These are phyloP conservation scores for Campylorhamphus procurvoides DNA, from an alignment of 2,113 vertebrate species.

Conservation along the genomic window DNA sequence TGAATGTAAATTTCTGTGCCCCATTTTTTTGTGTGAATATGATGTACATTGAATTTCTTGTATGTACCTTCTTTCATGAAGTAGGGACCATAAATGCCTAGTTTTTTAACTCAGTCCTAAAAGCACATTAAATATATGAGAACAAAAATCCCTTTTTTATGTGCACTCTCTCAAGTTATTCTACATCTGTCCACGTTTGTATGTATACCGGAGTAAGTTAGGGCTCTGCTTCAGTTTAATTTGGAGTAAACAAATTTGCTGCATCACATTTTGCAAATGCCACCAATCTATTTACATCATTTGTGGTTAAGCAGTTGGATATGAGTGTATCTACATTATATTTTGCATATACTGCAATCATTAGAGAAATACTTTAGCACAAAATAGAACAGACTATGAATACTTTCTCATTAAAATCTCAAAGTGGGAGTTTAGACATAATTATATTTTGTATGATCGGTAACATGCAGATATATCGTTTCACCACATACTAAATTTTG, in stretches of 20 bases:
- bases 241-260: constrained; percentile 26
- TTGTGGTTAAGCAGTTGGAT: background rate
- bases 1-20: background rate
- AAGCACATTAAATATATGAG: background rate
- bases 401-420: constrained; percentile 15
- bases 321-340: background rate
- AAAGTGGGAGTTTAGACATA: background rate
- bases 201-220: background rate
- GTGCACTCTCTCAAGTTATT: background rate
- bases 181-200: background rate
- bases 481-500: background rate
- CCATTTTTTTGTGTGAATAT: background rate
- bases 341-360: background rate
- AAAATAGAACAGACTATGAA: constrained; percentile 4
- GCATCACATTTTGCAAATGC: background rate
- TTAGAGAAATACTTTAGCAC: constrained; percentile 11
- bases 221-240: constrained; percentile 14
- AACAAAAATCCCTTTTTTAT: background rate
- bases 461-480: background rate
- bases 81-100: background rate
- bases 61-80: background rate
- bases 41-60: background rate
- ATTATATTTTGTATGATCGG: background rate
- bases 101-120: background rate
- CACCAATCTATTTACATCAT: background rate